Evolutionary conservation across 2,888 invertebrate species (phyloP).

Genomic region (Schizaphis graminum): DNA sequence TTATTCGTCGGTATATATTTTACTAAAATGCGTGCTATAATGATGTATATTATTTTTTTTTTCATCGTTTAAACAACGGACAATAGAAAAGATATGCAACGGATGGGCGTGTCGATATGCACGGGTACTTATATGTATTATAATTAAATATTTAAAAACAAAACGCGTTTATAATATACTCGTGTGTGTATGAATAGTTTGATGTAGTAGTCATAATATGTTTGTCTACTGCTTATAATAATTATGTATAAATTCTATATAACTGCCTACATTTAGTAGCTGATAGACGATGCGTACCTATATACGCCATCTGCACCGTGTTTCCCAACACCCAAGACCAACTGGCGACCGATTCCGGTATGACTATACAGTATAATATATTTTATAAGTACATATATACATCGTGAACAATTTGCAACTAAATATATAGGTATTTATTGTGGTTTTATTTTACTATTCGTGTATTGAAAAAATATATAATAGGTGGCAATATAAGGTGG

Average conservation of each 20-base stretch:
- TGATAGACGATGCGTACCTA: not conserved
- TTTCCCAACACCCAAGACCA: not conserved
- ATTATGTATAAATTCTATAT: not conserved
- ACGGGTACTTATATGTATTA: not conserved
- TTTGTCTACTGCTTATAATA: not conserved
- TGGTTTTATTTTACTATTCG: too few species aligned
- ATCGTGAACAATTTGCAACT: too few species aligned
- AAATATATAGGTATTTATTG: too few species aligned
- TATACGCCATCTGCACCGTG: not conserved
- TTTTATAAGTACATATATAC: not conserved
- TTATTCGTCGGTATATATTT: not conserved
- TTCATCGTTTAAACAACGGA: conserved; percentile 4
- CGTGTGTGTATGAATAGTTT: not conserved
- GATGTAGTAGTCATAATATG: not conserved
- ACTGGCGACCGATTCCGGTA: not conserved
- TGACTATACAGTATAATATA: not conserved
- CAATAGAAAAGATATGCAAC: not conserved
- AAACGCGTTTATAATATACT: not conserved
- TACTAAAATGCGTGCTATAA: not conserved
- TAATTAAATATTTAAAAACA: conserved; percentile 2
- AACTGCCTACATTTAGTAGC: not conserved
- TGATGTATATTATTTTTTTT: not conserved
- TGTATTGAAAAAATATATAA: too few species aligned
- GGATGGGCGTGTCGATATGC: not conserved
- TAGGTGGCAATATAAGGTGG: too few species aligned